phyloP scores from a whole-genome alignment of 2,113 vertebrate genomes.

The Chloropsis hardwickii region DNA sequence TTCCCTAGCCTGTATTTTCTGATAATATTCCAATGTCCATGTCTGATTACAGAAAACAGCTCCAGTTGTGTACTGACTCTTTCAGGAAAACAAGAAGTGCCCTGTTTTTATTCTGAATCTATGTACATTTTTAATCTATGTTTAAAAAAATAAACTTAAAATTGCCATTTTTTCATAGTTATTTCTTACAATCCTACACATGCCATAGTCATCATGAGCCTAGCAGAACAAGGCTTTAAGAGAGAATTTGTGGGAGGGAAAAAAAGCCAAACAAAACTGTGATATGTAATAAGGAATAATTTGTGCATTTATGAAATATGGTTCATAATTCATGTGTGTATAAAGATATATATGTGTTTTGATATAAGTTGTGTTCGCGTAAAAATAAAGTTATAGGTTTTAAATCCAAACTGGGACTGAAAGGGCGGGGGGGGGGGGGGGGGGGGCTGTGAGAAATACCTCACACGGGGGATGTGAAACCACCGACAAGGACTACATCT shows the following conservation, averaged over 20 bases:
- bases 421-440: no score
- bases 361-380: no score
- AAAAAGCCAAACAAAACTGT: background rate
- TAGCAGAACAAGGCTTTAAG: background rate
- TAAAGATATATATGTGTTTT: no score
- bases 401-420: no score
- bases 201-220: background rate
- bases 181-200: background rate
- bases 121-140: background rate
- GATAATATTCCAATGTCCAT: background rate
- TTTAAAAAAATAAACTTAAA: background rate
- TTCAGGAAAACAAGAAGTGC: background rate
- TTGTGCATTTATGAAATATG: no score
- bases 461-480: no score
- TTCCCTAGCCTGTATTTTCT: background rate
- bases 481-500: no score
- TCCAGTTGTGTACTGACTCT: background rate
- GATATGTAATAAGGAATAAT: no score
- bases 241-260: background rate
- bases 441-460: no score
- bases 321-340: no score
- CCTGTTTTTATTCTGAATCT: background rate
- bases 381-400: no score
- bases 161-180: background rate
- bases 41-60: background rate